Conservation (phyloP, 2,797 vertebrate species). For the Fratercula arctica region DNA sequence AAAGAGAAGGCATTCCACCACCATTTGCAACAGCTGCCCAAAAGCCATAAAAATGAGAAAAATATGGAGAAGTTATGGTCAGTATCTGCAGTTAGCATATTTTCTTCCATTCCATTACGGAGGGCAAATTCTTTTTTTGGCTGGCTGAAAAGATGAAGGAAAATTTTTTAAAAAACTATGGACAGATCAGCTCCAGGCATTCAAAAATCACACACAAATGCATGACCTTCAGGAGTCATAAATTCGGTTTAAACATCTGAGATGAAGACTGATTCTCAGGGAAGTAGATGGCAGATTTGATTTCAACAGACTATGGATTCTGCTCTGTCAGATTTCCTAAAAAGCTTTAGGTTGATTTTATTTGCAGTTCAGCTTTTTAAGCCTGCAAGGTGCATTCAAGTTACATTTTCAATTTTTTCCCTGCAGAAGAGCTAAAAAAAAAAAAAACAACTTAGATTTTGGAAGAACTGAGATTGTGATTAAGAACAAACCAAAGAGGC, state of each 20-base stretch:
- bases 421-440: not conserved
- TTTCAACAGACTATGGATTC: constrained; percentile 16
- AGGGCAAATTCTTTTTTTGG: not conserved
- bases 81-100: not conserved
- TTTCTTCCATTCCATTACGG: not conserved
- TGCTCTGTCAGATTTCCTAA: not conserved
- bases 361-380: constrained; percentile 23
- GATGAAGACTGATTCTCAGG: constrained; percentile 14
- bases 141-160: not conserved
- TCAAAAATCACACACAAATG: not conserved
- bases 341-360: constrained; percentile 20
- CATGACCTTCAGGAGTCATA: not conserved
- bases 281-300: constrained; percentile 31
- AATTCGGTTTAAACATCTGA: constrained; percentile 5
- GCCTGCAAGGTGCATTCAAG: not conserved
- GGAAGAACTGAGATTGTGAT: not conserved
- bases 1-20: not conserved
- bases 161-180: not conserved
- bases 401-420: not conserved
- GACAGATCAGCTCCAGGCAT: not conserved
- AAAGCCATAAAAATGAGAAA: not conserved
- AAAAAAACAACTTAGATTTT: not conserved
- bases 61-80: not conserved
- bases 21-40: not conserved
- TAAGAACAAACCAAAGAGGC: not conserved